Percentiles rank a stretch among this genome's conserved stretches.
These are phyloP conservation scores for Unio delphinus DNA, from an alignment of 2,888 invertebrate genomes.

Conservation along the genomic window DNA sequence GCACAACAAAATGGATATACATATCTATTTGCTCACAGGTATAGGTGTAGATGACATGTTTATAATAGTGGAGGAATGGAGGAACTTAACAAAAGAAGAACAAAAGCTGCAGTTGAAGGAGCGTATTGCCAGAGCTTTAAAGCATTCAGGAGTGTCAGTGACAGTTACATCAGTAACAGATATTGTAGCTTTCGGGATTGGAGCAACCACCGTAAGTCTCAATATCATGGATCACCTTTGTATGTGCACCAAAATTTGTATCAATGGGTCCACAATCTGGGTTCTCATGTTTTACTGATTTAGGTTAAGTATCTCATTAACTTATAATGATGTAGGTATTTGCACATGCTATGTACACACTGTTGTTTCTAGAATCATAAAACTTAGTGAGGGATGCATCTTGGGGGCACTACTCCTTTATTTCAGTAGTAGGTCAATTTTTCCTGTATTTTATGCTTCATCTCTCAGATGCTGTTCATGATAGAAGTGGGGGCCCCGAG, in stretches of 20 bases:
- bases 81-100: conserved; percentile 49
- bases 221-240: neutral
- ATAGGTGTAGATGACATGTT: conserved; percentile 86
- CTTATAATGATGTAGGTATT: too few species aligned
- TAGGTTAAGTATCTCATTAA: too few species aligned
- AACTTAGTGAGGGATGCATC: too few species aligned
- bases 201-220: conserved; percentile 80
- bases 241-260: neutral
- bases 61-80: conserved; percentile 78
- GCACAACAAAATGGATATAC: too few species aligned
- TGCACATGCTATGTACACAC: too few species aligned
- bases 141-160: conserved; percentile 86
- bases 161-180: conserved; percentile 88
- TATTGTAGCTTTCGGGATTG: conserved; percentile 84
- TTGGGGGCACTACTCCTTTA: neutral
- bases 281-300: neutral
- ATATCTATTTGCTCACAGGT: conserved; percentile 37
- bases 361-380: too few species aligned
- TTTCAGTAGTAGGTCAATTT: neutral
- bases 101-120: conserved; percentile 38
- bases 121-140: conserved; percentile 49
- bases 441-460: neutral
- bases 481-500: too few species aligned
- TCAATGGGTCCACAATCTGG: neutral
- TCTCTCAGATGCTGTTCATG: too few species aligned